Conservation (phyloP, 2,113 vertebrate genomes). For the Ictalurus furcatus region DNA sequence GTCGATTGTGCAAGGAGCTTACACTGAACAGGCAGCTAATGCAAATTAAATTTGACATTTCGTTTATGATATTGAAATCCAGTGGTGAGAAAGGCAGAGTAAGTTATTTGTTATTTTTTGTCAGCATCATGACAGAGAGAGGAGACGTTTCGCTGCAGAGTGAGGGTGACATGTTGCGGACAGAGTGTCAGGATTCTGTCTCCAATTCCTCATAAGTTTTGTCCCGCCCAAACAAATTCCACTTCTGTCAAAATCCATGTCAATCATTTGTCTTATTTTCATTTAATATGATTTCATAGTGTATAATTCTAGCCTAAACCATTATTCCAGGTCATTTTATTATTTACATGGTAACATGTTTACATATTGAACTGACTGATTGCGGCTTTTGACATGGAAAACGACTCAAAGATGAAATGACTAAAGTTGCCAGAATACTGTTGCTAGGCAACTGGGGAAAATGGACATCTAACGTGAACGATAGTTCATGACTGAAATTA, state of each 20-base stretch:
- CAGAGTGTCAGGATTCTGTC: not conserved
- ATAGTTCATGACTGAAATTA: not conserved
- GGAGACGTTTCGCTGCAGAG: not conserved
- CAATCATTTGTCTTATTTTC: not conserved
- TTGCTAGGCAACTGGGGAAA: slow-evolving; percentile 28
- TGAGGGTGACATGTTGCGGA: not conserved
- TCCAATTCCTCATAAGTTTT: not conserved
- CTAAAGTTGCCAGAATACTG: not conserved
- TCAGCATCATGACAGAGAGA: not conserved
- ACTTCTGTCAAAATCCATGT: not conserved
- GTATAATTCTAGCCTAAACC: no score
- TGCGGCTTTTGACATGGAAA: not conserved
- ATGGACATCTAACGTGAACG: not conserved
- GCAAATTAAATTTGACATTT: not conserved
- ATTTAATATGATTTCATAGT: not conserved
- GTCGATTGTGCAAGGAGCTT: not conserved
- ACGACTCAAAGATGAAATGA: not conserved
- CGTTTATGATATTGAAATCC: not conserved
- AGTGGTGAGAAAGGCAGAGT: not conserved
- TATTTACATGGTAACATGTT: not conserved
- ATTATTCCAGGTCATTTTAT: not conserved
- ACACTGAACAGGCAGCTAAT: not conserved
- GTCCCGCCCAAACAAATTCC: no score
- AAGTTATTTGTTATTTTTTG: slow-evolving; percentile 2
- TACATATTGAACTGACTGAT: not conserved